Conservation (phyloP, 2,113 vertebrate species). For the Thamnophis sirtalis region DNA sequence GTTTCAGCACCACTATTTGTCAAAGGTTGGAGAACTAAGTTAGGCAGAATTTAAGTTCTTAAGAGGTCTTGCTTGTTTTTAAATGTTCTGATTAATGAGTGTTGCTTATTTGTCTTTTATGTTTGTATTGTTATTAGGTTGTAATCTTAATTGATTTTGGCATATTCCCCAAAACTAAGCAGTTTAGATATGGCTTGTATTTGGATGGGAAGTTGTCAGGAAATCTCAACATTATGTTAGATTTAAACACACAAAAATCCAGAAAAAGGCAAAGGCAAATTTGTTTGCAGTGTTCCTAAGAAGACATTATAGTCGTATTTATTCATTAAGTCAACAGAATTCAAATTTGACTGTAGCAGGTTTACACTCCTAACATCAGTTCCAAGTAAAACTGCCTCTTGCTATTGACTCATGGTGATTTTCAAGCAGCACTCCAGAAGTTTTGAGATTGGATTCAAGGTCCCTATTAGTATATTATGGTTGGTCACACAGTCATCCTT, state of each 20-base stretch:
- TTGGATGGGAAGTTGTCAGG: not conserved
- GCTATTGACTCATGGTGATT: not conserved
- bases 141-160: not conserved
- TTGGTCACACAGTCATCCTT: not conserved
- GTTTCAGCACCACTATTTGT: not conserved
- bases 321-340: not conserved
- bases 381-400: not conserved
- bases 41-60: not conserved
- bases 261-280: not conserved
- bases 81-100: not conserved
- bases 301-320: not conserved
- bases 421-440: not conserved
- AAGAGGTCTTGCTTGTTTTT: not conserved
- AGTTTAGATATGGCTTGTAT: not conserved
- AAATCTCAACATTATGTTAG: not conserved
- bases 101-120: not conserved
- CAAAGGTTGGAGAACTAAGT: not conserved
- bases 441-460: not conserved
- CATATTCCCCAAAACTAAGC: not conserved
- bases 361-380: not conserved
- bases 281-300: not conserved
- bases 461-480: not conserved
- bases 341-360: not conserved
- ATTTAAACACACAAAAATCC: not conserved
- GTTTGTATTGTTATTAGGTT: not conserved